Percentiles rank a stretch among this genome's conserved stretches.
Conservation (phyloP, 2,888 invertebrate species). For the Conus canariensis region DNA sequence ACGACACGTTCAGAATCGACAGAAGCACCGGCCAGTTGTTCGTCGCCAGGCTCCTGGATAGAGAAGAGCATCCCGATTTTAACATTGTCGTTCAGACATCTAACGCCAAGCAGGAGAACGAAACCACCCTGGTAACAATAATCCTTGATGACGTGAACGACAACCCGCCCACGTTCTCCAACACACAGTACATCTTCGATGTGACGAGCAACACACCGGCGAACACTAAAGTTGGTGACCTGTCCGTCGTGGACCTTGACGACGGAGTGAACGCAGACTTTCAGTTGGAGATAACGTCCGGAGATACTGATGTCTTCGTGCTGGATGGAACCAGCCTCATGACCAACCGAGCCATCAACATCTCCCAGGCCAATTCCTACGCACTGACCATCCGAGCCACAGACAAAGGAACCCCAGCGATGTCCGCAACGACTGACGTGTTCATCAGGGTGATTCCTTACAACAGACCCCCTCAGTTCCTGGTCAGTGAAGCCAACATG, state of each 20-base stretch:
- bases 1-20: conserved; percentile 89
- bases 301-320: conserved; percentile 34
- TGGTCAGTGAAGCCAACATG: conserved; percentile 5
- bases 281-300: conserved; percentile 41
- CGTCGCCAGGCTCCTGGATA: conserved; percentile 89
- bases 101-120: conserved; percentile 31
- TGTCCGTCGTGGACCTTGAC: conserved; percentile 38
- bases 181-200: conserved; percentile 93
- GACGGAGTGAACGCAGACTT: conserved; percentile 45
- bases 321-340: conserved; percentile 45
- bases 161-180: conserved; percentile 95
- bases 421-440: conserved; percentile 52
- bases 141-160: conserved; percentile 97
- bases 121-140: conserved; percentile 81
- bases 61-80: conserved; percentile 82
- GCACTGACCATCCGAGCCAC: conserved; percentile 54
- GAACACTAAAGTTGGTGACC: neutral
- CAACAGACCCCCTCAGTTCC: conserved; percentile 46
- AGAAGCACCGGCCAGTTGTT: conserved; percentile 93
- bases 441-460: conserved; percentile 57
- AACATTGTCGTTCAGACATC: conserved; percentile 52
- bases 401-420: conserved; percentile 55
- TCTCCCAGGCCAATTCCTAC: conserved; percentile 55
- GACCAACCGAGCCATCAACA: conserved; percentile 55
- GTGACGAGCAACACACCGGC: conserved; percentile 93